Percentiles rank a stretch among this genome's conserved stretches.
phyloP scores from a whole-genome alignment of 2,888 invertebrate genomes.

The Cloeon dipterum region DNA sequence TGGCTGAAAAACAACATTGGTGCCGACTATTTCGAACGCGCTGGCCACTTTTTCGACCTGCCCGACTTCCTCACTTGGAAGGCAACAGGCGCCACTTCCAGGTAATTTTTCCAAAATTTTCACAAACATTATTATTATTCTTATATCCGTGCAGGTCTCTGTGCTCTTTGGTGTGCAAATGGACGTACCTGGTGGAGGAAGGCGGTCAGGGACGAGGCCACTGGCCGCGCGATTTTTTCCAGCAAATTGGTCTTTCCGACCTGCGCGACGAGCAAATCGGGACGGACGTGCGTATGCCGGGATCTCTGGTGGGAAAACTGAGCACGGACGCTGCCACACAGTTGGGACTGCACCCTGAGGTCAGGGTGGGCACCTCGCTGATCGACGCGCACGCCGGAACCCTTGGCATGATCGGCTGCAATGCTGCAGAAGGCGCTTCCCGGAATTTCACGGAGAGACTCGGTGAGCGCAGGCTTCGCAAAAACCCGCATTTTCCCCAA shows the following conservation, averaged over 20 bases:
- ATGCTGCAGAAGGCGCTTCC: constrained; percentile 17
- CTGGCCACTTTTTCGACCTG: constrained; percentile 65
- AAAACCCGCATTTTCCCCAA: no score
- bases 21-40: constrained; percentile 38
- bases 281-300: constrained; percentile 37
- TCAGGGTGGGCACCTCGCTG: constrained; percentile 66
- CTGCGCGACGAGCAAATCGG: constrained; percentile 25
- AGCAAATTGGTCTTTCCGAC: constrained; percentile 49
- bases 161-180: constrained; percentile 85
- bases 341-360: constrained; percentile 44
- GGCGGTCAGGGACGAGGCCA: constrained; percentile 25
- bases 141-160: constrained; percentile 37
- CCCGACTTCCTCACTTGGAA: constrained; percentile 88
- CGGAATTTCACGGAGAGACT: constrained; percentile 24
- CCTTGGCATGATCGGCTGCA: constrained; percentile 61
- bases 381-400: constrained; percentile 95
- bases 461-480: no score
- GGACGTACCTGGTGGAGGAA: constrained; percentile 65
- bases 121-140: neutral
- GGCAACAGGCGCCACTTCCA: constrained; percentile 48
- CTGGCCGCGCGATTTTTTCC: constrained; percentile 56
- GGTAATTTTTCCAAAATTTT: constrained; percentile 18
- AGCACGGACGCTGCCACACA: constrained; percentile 35
- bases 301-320: constrained; percentile 39
- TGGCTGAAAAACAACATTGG: constrained; percentile 65